Base-by-base conservation (phyloP, 2,888 invertebrate species). In the Troides aeacus region DNA sequence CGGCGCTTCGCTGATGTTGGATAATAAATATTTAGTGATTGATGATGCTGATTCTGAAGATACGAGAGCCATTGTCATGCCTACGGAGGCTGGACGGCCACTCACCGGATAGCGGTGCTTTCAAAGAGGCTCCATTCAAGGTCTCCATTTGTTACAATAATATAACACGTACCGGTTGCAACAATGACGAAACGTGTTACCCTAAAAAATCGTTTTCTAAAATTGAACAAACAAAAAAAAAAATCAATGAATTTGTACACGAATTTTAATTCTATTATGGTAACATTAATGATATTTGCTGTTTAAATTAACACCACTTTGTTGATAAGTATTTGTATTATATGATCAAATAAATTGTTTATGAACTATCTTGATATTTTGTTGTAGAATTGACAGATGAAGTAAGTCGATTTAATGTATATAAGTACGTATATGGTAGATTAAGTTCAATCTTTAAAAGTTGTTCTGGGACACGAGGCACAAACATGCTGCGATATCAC, bases 131-230 rank as follows among this genome's bases (percentile, higher is more conserved):
- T 73, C 75, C 72, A 73, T 56, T 70, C 85, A 87, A 86, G 85
- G 85, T 77, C 77, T 65, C 82, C 81, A 81, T 77, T 86, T 84
- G 79, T 81, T 82, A 84, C 86, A 82, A 86, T 87, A 86, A 85
- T 85, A 81, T 81, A 81, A 77, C 82, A 86, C 83, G 84, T 84
- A 80, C 75, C 73, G 75, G 73, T 50, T 24, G 24, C 24, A 59
- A 65, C n/a, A 60, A 10, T 46, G 46, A 10, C n/a, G n/a, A 57
- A 42, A 18, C 60, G 30, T 24, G 59, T 60, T 39, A 39, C 60
- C 8, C 50, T 50, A 18, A 18, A 50, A 50, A 50, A 50, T 15
- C 17, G 2, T 50, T 50, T 50, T 50, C 18, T 50, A 50, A 15
- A 1, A 2, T 15, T 5, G 46, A 46, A 46, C 46, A 50, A 5